Base-by-base conservation (phyloP, 2,888 invertebrate species). In the Ectropis crepuscularia region DNA sequence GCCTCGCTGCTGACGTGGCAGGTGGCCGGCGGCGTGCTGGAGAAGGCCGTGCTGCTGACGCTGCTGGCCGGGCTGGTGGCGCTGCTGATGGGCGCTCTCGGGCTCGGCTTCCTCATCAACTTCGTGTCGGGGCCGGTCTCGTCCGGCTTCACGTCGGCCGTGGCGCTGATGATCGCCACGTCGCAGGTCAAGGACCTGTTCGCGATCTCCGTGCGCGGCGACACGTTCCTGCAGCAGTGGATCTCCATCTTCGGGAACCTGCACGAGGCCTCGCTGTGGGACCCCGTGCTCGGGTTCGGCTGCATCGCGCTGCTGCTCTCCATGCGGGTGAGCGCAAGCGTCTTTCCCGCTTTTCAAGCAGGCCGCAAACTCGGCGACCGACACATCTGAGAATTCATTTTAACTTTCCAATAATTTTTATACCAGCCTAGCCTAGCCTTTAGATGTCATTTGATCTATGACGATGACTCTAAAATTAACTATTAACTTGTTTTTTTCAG, bases 121-220 rank as follows among this genome's bases (percentile, higher is more conserved):
- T 98, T 98, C 83, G 97, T 98, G 41, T 97, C 97, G 2, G 97
- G 97, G 0, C 97, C 98, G 0, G 98, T 98, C 0, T 96, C 97
- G 2, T 97, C 96, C 0, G 97, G 97, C 10, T 98, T 98, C 86
- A 98, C 98, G 2, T 97, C 97, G 0, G 98, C 98, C 2, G 98
- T 97, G 9, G 97, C 98, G 39, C 93, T 98, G 54, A 96, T 98
- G 78, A 98, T 98, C 74, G 95, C 97, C 46, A 96, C 97, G 0
- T 97, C 97, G n/a, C 98, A 98, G 88, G 93, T 97, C 28, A 97
- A 97, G 87, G 96, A 97, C 80, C 91, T 97, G 55, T 93, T 97
- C 57, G 97, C 96, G 2, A 95, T 97, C 74, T 74, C 88, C 12
- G 96, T 96, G 10, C 93, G 92, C 45, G 97, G 97, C 16, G 93